phyloP scores from a whole-genome alignment of 2,888 invertebrate genomes.

The Amiota communis region DNA sequence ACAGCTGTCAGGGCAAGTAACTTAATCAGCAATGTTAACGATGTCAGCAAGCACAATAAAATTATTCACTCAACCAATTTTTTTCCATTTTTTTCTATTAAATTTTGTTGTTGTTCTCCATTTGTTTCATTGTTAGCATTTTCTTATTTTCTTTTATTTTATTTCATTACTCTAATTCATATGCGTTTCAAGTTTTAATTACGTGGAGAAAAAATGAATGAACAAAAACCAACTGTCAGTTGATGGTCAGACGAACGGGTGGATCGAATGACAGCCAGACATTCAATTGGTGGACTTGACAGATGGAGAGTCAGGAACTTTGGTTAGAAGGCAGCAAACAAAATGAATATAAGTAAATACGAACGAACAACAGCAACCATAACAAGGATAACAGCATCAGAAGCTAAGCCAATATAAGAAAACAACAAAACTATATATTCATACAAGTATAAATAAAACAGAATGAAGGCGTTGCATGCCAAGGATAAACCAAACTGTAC shows the following conservation, averaged over 20 bases:
- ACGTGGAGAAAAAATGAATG: conserved; percentile 57
- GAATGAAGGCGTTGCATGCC: conserved; percentile 68
- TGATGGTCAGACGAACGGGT: conserved; percentile 37
- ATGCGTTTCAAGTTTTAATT: conserved; percentile 72
- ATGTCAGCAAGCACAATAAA: conserved; percentile 61
- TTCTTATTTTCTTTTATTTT: conserved; percentile 19
- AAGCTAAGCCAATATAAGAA: conserved; percentile 38
- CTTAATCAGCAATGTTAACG: conserved; percentile 70
- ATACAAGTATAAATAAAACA: conserved; percentile 60
- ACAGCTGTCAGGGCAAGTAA: conserved; percentile 62
- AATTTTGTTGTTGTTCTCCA: conserved; percentile 6
- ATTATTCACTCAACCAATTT: conserved; percentile 43
- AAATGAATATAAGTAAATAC: conserved; percentile 65
- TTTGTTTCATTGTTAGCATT: conserved; percentile 32
- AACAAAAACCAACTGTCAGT: conserved; percentile 37
- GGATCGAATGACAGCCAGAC: conserved; percentile 39
- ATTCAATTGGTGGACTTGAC: conserved; percentile 33
- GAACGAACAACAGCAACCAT: conserved; percentile 59
- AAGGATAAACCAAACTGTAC: conserved; percentile 57
- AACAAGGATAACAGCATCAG: neutral
- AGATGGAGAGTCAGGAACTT: conserved; percentile 34
- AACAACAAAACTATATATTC: conserved; percentile 11
- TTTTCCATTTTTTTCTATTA: no score
- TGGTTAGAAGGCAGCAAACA: conserved; percentile 41
- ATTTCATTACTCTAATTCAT: conserved; percentile 68